Conservation (phyloP, 2,888 invertebrate species). For the Trichopria drosophilae region DNA sequence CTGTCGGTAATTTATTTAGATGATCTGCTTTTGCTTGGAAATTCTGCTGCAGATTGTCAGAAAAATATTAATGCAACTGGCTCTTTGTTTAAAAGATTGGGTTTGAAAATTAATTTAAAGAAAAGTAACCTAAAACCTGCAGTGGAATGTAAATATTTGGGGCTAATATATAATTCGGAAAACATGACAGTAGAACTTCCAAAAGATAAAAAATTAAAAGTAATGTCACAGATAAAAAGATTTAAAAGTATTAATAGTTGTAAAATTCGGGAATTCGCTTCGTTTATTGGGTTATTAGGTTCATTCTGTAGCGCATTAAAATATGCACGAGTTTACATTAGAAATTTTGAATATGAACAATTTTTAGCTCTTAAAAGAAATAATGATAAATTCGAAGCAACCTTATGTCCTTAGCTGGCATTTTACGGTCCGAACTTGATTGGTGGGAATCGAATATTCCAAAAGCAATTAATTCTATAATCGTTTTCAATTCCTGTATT, state of each 20-base stretch:
- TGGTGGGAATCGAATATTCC: constrained; percentile 27
- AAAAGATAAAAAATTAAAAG: neutral
- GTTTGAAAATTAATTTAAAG: constrained; percentile 8
- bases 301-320: constrained; percentile 19
- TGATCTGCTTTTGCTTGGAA: constrained; percentile 15
- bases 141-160: constrained; percentile 1
- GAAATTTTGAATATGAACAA: constrained; percentile 23
- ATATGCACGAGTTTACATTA: constrained; percentile 18
- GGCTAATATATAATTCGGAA: neutral
- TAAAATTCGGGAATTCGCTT: constrained; percentile 25
- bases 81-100: constrained; percentile 5
- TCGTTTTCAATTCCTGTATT: neutral
- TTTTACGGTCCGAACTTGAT: constrained; percentile 14
- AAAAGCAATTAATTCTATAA: constrained; percentile 11
- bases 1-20: constrained; percentile 11
- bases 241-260: constrained; percentile 1
- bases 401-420: constrained; percentile 4
- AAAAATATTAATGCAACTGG: neutral
- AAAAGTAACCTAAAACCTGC: constrained; percentile 2
- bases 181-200: neutral
- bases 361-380: constrained; percentile 12
- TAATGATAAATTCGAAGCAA: constrained; percentile 14
- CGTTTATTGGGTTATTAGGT: constrained; percentile 22
- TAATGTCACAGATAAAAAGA: neutral
- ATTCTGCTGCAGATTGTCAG: constrained; percentile 6